phyloP scores from a whole-genome alignment of 1,140 invertebrate species.

The Trachymyrmex septentrionalis region DNA sequence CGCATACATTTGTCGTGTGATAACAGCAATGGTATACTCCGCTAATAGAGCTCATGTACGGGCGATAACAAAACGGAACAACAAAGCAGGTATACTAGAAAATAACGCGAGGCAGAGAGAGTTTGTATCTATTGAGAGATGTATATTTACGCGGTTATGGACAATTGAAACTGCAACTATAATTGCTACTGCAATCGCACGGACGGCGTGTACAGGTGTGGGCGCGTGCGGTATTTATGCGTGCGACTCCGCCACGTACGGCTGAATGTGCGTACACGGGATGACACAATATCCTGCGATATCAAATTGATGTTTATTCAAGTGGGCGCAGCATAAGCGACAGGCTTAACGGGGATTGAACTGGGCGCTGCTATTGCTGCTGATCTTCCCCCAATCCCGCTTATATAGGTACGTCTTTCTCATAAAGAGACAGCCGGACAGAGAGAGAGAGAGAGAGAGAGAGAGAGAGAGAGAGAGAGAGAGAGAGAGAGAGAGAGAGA shows the following conservation, averaged over 20 bases:
- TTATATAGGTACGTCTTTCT: not conserved
- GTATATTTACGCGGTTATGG: conserved; percentile 8
- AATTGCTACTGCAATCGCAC: not conserved
- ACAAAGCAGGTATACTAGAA: conserved; percentile 27
- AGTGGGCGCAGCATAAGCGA: conserved; percentile 67
- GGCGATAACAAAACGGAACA: conserved; percentile 37
- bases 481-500: too few relatives aligned
- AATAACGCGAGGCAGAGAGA: conserved; percentile 3
- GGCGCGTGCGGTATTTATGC: conserved; percentile 31
- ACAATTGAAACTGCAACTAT: not conserved
- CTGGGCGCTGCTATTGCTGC: not conserved
- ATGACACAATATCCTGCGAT: conserved; percentile 65
- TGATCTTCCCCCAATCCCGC: conserved; percentile 33
- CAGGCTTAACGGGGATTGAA: conserved; percentile 11
- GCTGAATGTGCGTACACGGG: conserved; percentile 8
- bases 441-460: not conserved
- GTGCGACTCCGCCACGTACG: not conserved
- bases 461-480: not conserved
- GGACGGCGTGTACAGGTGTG: conserved; percentile 13
- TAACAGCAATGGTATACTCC: conserved; percentile 21
- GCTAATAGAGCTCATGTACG: conserved; percentile 34
- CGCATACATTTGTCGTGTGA: conserved; percentile 44
- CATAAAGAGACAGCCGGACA: too few relatives aligned
- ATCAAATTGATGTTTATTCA: conserved; percentile 79
- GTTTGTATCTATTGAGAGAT: not conserved